Percentiles rank a stretch among this genome's conserved stretches.
Evolutionary conservation across 2,113 vertebrate genomes (phyloP).

Genomic region (Orientallactaga bullata): DNA sequence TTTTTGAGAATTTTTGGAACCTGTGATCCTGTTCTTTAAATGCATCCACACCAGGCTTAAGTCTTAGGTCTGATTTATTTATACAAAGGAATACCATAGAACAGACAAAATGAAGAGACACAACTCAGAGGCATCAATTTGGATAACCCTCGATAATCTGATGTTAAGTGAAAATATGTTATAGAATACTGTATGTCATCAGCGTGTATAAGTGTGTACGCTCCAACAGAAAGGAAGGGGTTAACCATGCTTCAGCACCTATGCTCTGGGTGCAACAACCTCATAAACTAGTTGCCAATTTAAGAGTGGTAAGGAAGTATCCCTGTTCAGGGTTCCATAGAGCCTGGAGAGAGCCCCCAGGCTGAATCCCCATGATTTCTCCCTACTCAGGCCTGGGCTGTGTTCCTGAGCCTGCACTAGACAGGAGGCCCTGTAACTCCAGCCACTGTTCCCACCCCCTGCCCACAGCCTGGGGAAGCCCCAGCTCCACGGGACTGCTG

Average conservation of each 20-base stretch:
- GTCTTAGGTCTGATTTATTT: not conserved
- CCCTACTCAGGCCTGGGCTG: not conserved
- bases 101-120: not conserved
- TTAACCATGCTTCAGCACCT: not conserved
- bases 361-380: not conserved
- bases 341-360: not conserved
- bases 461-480: constrained; percentile 49
- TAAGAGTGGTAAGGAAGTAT: not conserved
- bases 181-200: not conserved
- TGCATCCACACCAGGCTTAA: not conserved
- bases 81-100: not conserved
- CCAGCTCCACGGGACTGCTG: not conserved
- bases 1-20: too few relatives aligned
- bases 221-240: not conserved
- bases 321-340: not conserved
- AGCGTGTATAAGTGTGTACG: too few relatives aligned
- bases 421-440: constrained; percentile 66
- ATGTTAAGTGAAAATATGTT: not conserved
- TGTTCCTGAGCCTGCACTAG: not conserved
- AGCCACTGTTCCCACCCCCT: constrained; percentile 37
- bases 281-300: not conserved
- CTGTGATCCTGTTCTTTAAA: too few relatives aligned
- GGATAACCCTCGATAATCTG: not conserved
- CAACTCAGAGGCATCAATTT: not conserved
- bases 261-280: not conserved